These are phyloP conservation scores for Pollimyrus isidori DNA, from an alignment of 2,113 vertebrate genomes.

Conservation along the genomic window DNA sequence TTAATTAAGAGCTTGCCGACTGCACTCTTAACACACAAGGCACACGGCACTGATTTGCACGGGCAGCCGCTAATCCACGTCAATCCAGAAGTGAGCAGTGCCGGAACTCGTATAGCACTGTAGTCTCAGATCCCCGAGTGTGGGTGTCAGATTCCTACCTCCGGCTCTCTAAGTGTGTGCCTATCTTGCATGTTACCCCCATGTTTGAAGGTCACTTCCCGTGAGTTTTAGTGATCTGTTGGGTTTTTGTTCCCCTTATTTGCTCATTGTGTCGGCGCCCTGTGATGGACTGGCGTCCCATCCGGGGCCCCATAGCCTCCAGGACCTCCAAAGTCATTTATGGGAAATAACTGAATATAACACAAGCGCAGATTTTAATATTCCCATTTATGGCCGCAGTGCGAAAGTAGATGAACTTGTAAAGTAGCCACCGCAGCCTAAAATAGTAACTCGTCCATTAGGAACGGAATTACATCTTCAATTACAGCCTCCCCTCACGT, in stretches of 20 bases:
- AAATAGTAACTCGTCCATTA: not conserved
- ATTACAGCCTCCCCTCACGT: constrained; percentile 15
- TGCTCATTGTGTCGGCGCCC: not conserved
- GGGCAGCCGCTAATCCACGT: not conserved
- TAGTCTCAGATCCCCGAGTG: not conserved
- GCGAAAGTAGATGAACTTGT: not conserved
- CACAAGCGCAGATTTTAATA: not conserved
- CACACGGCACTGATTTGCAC: not conserved
- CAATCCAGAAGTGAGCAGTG: not conserved
- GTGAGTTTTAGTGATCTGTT: not conserved
- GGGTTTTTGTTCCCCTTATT: not conserved
- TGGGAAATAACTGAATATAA: not conserved
- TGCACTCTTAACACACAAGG: not conserved
- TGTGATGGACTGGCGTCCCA: not conserved
- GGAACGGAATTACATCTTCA: constrained; percentile 27
- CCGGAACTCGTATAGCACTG: not conserved
- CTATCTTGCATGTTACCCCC: not conserved
- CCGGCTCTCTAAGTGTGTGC: not conserved
- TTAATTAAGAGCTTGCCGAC: not conserved
- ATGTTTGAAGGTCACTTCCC: not conserved
- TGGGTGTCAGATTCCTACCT: not conserved
- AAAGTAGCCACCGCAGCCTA: not conserved
- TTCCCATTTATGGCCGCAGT: not conserved
- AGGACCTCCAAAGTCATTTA: not conserved
- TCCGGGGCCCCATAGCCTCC: not conserved